phyloP scores from a whole-genome alignment of 2,797 vertebrate species.

The Crypturellus tataupa region DNA sequence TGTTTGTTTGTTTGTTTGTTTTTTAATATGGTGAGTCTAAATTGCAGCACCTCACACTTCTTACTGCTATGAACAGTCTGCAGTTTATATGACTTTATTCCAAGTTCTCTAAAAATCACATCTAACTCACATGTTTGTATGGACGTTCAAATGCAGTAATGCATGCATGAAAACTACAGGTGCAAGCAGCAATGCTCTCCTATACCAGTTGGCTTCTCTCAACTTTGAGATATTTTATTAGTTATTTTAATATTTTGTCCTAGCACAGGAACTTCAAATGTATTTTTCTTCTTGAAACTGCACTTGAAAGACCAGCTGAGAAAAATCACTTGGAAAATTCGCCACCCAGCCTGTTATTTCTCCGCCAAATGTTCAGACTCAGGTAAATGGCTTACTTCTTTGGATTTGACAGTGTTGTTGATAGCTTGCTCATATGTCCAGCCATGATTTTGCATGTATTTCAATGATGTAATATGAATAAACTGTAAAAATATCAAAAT shows the following conservation, averaged over 20 bases:
- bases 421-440: not conserved
- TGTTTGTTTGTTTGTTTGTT: too few relatives aligned
- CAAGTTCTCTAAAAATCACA: not conserved
- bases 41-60: not conserved
- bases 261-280: not conserved
- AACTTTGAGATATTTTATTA: not conserved
- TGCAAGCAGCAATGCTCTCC: not conserved
- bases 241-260: conserved; percentile 10
- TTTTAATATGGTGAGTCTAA: not conserved
- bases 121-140: not conserved
- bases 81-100: not conserved
- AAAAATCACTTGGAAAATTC: conserved; percentile 1
- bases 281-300: not conserved
- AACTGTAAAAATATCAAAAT: conserved; percentile 22
- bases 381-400: conserved; percentile 23
- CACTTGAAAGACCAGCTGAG: conserved; percentile 3
- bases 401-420: conserved; percentile 7
- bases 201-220: not conserved
- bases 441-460: conserved; percentile 30
- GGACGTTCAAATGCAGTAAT: not conserved
- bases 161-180: not conserved
- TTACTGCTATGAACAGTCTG: not conserved
- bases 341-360: not conserved
- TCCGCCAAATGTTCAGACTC: not conserved
- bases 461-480: conserved; percentile 6